Percentiles rank a stretch among this genome's conserved stretches.
These are phyloP conservation scores for Phrynocephalus forsythii DNA, from an alignment of 2,797 vertebrate species.

Conservation along the genomic window DNA sequence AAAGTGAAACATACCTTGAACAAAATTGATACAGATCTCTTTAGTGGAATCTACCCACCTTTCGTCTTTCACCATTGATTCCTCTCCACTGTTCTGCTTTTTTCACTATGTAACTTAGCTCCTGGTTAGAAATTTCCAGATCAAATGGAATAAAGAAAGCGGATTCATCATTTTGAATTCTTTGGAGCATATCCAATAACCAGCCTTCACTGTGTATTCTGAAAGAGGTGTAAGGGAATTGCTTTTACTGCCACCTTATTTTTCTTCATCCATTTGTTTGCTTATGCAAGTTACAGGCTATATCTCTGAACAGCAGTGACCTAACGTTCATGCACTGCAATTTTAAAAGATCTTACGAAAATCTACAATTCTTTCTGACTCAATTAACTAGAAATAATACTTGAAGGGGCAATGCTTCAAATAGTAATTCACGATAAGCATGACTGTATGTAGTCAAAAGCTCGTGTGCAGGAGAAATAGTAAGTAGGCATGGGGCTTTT, in stretches of 20 bases:
- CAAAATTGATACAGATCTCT: background rate
- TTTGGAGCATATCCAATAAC: slow-evolving; percentile 86
- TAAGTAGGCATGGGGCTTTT: too few relatives aligned
- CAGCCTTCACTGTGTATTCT: slow-evolving; percentile 87
- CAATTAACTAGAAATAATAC: too few relatives aligned
- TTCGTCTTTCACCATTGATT: slow-evolving; percentile 87
- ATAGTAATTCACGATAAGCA: too few relatives aligned
- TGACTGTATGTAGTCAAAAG: too few relatives aligned
- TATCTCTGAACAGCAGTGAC: background rate
- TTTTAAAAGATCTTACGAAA: too few relatives aligned
- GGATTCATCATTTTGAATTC: slow-evolving; percentile 84
- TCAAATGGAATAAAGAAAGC: slow-evolving; percentile 88
- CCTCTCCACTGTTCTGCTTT: slow-evolving; percentile 93
- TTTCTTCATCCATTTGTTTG: slow-evolving; percentile 5
- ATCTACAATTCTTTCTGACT: too few relatives aligned
- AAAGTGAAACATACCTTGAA: background rate
- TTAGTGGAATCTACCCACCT: slow-evolving; percentile 79
- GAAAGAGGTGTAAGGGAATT: slow-evolving; percentile 33
- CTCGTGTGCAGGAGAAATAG: too few relatives aligned
- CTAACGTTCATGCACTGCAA: background rate
- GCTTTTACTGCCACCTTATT: background rate
- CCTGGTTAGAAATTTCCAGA: slow-evolving; percentile 92
- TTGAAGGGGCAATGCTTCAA: too few relatives aligned
- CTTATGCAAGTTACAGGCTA: background rate
- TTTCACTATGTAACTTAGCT: slow-evolving; percentile 90